Base-by-base conservation (phyloP, 2,113 vertebrate species). In the Collichthys lucidus region DNA sequence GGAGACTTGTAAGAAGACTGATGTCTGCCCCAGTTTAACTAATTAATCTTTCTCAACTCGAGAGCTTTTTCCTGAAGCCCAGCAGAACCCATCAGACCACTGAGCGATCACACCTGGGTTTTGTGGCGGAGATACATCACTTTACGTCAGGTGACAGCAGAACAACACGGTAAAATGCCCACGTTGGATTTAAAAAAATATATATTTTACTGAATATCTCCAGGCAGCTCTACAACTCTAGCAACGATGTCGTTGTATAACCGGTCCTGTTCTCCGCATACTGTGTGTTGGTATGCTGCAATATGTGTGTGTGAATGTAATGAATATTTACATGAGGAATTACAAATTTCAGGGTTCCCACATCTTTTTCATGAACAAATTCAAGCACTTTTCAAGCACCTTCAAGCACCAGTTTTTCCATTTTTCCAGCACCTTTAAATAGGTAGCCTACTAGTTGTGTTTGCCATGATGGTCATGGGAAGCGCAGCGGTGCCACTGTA, bases 11-110 rank as follows among this genome's bases (percentile, higher is more conserved):
- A 84, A 44, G 83, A 91, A 89, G 89, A 91, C 88, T 74, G 83
- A 92, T 91, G 86, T 86, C 90, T 92, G 90, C 88, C 90, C 91
- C 88, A 91, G 68, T 93, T 93, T 89, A 83, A 82, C 91, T 92
- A 92, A 95, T 95, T 93, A 91, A 92, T 91, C 83, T 91, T 80
- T 74, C 80, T 70, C 80, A 62, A 66, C 68, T 87, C 29, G 3
- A 60, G 64, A 88, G 79, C 46, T 64, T 80, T 80, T 79, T 91
- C 86, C 80, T 44, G 79, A 73, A 92, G 84, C 80, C 76, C 56
- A 26, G 83, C 83, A 79, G 79, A 84, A 74, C 40, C 59, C 79
- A 24, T 77, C 85, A 84, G 74, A 24, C 44, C 59, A 7, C 85
- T 87, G 86, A 86, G 75, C 31, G 60, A 86, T 87, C 83, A 66